phyloP scores from a whole-genome alignment of 2,797 vertebrate species.

The Pipistrellus pipistrellus region DNA sequence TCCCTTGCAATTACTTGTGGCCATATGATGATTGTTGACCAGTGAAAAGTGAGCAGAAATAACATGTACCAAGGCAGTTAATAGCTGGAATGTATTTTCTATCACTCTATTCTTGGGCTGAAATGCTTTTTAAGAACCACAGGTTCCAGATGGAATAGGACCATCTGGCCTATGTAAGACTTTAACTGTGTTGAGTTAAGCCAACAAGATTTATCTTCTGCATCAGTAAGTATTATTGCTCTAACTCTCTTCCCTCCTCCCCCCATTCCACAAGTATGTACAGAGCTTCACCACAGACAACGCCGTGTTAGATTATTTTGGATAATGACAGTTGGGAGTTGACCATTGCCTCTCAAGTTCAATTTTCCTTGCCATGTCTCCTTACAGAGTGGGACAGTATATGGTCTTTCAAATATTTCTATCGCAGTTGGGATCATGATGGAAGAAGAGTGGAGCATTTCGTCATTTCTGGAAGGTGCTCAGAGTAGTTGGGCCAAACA shows the following conservation, averaged over 20 bases:
- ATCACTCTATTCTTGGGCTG: not conserved
- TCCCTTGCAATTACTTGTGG: not conserved
- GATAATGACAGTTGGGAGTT: not conserved
- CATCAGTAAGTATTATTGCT: not conserved
- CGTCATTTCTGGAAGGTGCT: slow-evolving; percentile 52
- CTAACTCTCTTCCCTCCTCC: fast-evolving
- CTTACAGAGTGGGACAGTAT: not conserved
- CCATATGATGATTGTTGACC: not conserved
- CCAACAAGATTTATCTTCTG: not conserved
- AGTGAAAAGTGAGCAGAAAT: slow-evolving; percentile 5
- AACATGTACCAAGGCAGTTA: not conserved
- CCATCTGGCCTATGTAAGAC: not conserved
- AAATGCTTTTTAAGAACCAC: not conserved
- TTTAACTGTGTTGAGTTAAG: not conserved
- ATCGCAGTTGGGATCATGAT: not conserved
- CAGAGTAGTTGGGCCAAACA: not conserved
- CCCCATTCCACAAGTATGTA: not conserved
- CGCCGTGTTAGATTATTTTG: not conserved
- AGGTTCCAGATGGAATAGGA: not conserved
- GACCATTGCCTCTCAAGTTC: not conserved
- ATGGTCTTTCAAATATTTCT: not conserved
- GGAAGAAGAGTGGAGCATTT: not conserved
- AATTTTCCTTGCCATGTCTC: not conserved
- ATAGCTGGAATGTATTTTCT: not conserved
- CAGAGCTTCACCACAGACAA: not conserved